Evolutionary conservation across 2,888 invertebrate genomes (phyloP).

Genomic region (Lasiommata megera): DNA sequence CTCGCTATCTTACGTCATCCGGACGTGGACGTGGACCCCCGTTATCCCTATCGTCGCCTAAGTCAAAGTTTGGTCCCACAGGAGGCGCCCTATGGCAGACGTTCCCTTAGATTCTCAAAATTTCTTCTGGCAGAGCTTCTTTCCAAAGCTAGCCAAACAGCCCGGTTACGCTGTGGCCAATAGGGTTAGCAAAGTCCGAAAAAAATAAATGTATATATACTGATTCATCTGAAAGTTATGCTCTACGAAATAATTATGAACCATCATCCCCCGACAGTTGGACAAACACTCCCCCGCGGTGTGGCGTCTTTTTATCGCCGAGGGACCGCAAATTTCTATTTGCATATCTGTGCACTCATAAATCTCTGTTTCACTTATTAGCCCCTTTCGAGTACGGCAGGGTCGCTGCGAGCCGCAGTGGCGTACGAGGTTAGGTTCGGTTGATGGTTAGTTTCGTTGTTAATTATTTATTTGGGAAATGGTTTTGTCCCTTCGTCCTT

Average conservation of each 20-base stretch:
- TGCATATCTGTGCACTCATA: slow-evolving; percentile 79
- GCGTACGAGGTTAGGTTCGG: slow-evolving; percentile 49
- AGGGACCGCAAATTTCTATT: slow-evolving; percentile 80
- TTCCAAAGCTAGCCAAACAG: too few relatives aligned
- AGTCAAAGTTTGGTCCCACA: too few relatives aligned
- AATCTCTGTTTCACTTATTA: slow-evolving; percentile 81
- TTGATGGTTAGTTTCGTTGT: slow-evolving; percentile 7
- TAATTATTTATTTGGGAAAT: slow-evolving; percentile 14
- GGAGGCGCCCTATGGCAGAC: too few relatives aligned
- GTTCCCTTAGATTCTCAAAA: too few relatives aligned
- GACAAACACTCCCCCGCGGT: slow-evolving; percentile 66
- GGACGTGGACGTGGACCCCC: too few relatives aligned
- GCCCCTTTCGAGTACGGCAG: slow-evolving; percentile 53
- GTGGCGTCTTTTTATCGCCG: slow-evolving; percentile 76
- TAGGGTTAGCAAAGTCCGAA: too few relatives aligned
- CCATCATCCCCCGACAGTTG: slow-evolving; percentile 68
- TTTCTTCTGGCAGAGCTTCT: too few relatives aligned
- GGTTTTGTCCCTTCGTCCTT: background rate
- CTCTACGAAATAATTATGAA: slow-evolving; percentile 68
- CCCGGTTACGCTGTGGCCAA: too few relatives aligned
- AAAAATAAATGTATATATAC: too few relatives aligned
- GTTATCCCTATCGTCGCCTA: too few relatives aligned
- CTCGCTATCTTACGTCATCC: too few relatives aligned
- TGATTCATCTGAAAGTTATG: slow-evolving; percentile 37
- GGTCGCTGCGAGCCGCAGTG: slow-evolving; percentile 48